Evolutionary conservation across 2,888 invertebrate species (phyloP).

Genomic region (Trachelus iudaicus): DNA sequence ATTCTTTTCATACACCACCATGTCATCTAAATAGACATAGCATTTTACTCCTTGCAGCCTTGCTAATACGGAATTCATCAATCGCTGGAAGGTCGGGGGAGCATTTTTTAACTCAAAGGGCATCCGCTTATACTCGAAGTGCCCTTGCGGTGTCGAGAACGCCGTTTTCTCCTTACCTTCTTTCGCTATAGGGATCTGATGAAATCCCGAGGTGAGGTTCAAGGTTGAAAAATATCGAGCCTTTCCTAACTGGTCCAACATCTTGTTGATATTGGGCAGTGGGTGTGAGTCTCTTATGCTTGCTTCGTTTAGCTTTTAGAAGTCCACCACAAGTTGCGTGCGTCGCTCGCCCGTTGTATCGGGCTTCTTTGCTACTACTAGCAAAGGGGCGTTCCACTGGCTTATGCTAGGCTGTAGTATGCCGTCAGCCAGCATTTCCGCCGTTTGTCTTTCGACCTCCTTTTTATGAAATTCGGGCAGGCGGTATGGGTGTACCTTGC

Average conservation of each 20-base stretch:
- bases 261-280: no score
- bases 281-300: no score
- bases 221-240: slow-evolving; percentile 37
- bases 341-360: no score
- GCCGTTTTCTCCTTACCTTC: slow-evolving; percentile 34
- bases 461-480: no score
- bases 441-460: no score
- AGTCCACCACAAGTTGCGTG: no score
- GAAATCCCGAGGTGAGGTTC: slow-evolving; percentile 33
- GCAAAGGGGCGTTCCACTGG: no score
- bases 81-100: slow-evolving; percentile 43
- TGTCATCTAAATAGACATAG: slow-evolving; percentile 57
- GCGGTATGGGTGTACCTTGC: no score
- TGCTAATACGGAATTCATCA: slow-evolving; percentile 46
- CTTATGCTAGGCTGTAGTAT: no score
- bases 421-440: no score
- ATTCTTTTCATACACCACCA: slow-evolving; percentile 44
- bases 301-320: no score
- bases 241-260: slow-evolving; percentile 37
- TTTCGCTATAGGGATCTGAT: slow-evolving; percentile 45
- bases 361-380: no score
- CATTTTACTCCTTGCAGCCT: slow-evolving; percentile 41
- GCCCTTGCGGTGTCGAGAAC: slow-evolving; percentile 35
- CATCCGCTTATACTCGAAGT: slow-evolving; percentile 39
- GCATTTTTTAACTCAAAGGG: slow-evolving; percentile 40